Conservation (phyloP, 2,113 vertebrate genomes). For the Oreocharis arfaki region DNA sequence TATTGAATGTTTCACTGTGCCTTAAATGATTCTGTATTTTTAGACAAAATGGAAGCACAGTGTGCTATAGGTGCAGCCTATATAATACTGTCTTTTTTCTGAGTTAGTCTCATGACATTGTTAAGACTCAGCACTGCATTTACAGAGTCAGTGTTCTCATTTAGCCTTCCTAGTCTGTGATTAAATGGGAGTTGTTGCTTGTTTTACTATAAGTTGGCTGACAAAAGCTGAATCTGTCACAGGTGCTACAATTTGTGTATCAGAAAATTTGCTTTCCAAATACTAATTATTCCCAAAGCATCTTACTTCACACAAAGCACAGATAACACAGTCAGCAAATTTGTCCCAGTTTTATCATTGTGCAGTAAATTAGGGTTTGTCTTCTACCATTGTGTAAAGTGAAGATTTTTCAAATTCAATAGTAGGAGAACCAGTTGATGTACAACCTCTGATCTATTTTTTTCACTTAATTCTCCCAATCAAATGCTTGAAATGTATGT, state of each 20-base stretch:
- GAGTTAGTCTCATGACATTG: slow-evolving; percentile 23
- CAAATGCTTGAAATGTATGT: not conserved
- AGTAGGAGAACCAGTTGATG: not conserved
- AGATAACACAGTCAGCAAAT: slow-evolving; percentile 54
- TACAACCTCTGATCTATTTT: not conserved
- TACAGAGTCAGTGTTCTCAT: slow-evolving; percentile 38
- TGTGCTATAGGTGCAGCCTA: not conserved
- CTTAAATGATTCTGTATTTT: slow-evolving; percentile 14
- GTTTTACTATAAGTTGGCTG: slow-evolving; percentile 33
- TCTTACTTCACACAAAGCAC: slow-evolving; percentile 44
- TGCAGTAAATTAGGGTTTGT: slow-evolving; percentile 62
- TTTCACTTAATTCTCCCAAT: not conserved
- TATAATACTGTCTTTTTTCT: not conserved
- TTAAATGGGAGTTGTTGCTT: slow-evolving; percentile 58
- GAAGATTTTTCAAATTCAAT: slow-evolving; percentile 30
- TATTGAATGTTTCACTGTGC: not conserved
- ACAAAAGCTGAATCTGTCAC: slow-evolving; percentile 63
- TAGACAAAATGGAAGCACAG: not conserved
- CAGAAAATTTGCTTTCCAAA: slow-evolving; percentile 66
- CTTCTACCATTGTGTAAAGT: not conserved
- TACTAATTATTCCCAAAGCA: slow-evolving; percentile 66
- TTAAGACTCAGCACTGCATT: slow-evolving; percentile 20
- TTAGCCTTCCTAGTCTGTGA: slow-evolving; percentile 34
- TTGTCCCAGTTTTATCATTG: slow-evolving; percentile 37
- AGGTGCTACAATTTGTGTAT: slow-evolving; percentile 65